Base-by-base conservation (phyloP, 2,888 invertebrate genomes). In the Drosophila recens region DNA sequence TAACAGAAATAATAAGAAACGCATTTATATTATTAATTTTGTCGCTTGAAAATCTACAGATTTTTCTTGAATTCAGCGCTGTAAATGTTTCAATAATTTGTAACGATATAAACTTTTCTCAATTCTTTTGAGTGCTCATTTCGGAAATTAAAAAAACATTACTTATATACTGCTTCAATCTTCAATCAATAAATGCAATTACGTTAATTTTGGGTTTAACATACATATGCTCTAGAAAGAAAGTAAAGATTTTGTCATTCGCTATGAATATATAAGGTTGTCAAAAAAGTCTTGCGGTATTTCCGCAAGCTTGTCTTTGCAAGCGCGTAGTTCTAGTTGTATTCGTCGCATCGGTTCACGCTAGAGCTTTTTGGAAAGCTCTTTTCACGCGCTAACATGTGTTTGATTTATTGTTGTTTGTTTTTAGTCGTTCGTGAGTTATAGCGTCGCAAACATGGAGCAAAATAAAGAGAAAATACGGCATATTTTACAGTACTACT, bases 1-100 rank as follows among this genome's bases (percentile, higher is more conserved):
- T 58, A 78, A 58, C 36, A 30, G 11, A 43, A 45, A 1, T 23
- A 20, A 11, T 27, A 23, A 20, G 23, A 9, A 13, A 40, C 40
- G 27, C 8, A 23, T 40, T 54, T 48, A 23, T 36, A 40, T 5
- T 20, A 10, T 17, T 42, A 3, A 42, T 42, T 17, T 43, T 2
- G 20, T 2, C 4, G 11, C 11, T 43, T 20, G 5, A 27, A 27
- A 46, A 13, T 8, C 27, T 13, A 0, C n/a, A 27, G n/a, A 9
- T 46, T 8, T n/a, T 2, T 46, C n/a, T 46, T n/a, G n/a, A 20
- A 20, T 20, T 11, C 2, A 43, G 8, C 43, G 10, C 11, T 43
- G 8, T 9, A 40, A 15, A 15, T 15, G 17, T 4, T 17, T 8
- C 2, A 42, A 17, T 17, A 15, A 17, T 9, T 15, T 15, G 4